These are phyloP conservation scores for Argyrosomus japonicus DNA, from an alignment of 2,113 vertebrate genomes.

Conservation along the genomic window DNA sequence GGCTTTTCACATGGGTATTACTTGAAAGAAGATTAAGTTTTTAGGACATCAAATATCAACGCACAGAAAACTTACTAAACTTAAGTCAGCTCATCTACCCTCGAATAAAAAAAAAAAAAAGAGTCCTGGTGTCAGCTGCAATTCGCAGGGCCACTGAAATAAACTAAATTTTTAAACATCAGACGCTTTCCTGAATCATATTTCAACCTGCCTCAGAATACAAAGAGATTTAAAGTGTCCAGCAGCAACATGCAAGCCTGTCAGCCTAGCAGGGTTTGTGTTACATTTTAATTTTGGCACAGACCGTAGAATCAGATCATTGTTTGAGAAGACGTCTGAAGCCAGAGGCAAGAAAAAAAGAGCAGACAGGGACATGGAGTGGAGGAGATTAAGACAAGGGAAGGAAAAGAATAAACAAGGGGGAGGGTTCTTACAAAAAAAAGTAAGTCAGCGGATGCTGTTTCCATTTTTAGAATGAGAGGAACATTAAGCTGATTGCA, in stretches of 20 bases:
- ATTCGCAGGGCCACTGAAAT: not conserved
- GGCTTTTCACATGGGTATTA: not conserved
- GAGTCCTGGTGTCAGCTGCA: constrained; percentile 32
- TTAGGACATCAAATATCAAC: not conserved
- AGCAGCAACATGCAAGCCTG: constrained; percentile 40
- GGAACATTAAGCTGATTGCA: constrained; percentile 1
- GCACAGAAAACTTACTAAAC: not conserved
- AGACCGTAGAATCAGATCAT: constrained; percentile 57
- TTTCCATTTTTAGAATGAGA: constrained; percentile 43
- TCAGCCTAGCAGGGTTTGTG: constrained; percentile 43
- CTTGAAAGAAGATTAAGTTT: constrained; percentile 1
- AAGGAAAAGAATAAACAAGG: constrained; percentile 60
- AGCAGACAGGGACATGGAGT: constrained; percentile 54
- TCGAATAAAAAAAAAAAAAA: constrained; percentile 1
- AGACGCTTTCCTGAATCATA: constrained; percentile 19
- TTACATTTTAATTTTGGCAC: constrained; percentile 67
- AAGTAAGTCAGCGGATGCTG: constrained; percentile 44
- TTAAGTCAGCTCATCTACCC: not conserved
- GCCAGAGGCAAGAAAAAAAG: constrained; percentile 56
- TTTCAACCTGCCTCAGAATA: constrained; percentile 37
- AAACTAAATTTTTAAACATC: not conserved
- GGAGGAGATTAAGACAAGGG: constrained; percentile 66
- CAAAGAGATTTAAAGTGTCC: constrained; percentile 53
- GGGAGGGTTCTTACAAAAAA: constrained; percentile 42
- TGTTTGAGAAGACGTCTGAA: constrained; percentile 65